A percentile compares a stretch with the other conserved stretches of the same genome.
These are phyloP conservation scores for Notiomystis cincta DNA, from an alignment of 2,113 vertebrate species.

Conservation along the genomic window DNA sequence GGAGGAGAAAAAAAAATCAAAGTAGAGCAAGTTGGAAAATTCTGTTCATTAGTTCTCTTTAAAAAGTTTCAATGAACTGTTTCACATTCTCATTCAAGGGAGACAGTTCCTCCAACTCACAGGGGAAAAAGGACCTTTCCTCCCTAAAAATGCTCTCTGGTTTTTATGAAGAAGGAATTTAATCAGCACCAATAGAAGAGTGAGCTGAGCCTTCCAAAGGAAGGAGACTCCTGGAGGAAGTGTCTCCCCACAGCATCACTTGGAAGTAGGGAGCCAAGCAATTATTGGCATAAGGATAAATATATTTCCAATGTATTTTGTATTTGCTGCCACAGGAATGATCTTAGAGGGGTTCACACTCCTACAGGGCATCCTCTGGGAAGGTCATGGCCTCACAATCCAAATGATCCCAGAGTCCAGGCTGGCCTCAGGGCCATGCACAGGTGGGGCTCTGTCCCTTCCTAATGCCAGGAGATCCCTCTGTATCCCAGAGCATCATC, in stretches of 20 bases:
- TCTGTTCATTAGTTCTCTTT: constrained; percentile 49
- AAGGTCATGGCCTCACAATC: not conserved
- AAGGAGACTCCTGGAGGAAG: not conserved
- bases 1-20: constrained; percentile 47
- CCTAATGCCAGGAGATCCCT: not conserved
- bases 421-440: not conserved
- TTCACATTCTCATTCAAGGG: constrained; percentile 19
- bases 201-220: not conserved
- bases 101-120: not conserved
- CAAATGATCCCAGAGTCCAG: not conserved
- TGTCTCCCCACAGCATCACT: not conserved
- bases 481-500: not conserved
- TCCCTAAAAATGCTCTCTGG: not conserved
- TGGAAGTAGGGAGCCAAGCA: not conserved
- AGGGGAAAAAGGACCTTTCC: not conserved
- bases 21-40: constrained; percentile 64
- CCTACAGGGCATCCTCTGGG: not conserved
- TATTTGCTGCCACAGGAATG: not conserved
- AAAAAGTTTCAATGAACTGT: constrained; percentile 48
- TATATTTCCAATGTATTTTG: not conserved
- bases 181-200: not conserved
- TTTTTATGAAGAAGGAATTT: not conserved
- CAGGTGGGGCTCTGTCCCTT: not conserved
- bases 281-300: not conserved
- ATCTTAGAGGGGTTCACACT: not conserved